Percentiles rank a stretch among this genome's conserved stretches.
phyloP scores from a whole-genome alignment of 1,140 invertebrate species.

The Heliothis subflexa region DNA sequence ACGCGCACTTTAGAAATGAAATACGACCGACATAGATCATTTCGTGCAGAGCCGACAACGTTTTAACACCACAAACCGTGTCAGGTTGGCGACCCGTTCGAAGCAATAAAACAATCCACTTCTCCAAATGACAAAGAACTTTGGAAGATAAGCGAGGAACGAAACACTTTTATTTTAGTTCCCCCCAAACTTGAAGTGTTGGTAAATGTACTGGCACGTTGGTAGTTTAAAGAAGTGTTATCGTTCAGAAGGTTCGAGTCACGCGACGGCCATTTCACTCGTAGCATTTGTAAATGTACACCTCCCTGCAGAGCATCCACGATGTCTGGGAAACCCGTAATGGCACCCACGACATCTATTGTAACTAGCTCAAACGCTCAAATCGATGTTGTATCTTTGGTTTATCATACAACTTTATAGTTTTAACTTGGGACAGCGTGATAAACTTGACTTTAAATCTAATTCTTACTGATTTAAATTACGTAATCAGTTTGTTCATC shows the following conservation, averaged over 20 bases:
- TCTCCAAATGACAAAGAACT: slow-evolving; percentile 39
- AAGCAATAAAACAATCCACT: slow-evolving; percentile 35
- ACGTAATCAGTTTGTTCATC: neutral
- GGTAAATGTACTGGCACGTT: slow-evolving; percentile 44
- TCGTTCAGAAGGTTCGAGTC: slow-evolving; percentile 37
- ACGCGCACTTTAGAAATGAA: slow-evolving; percentile 23
- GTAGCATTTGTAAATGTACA: slow-evolving; percentile 24
- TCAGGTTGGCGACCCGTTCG: slow-evolving; percentile 29
- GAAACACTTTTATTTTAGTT: slow-evolving; percentile 40
- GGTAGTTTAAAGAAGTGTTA: slow-evolving; percentile 40
- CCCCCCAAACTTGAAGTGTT: slow-evolving; percentile 35
- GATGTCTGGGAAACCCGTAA: slow-evolving; percentile 35
- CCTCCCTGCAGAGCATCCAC: slow-evolving; percentile 28
- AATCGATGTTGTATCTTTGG: slow-evolving; percentile 1
- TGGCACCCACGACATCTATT: slow-evolving; percentile 28
- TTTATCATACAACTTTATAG: neutral
- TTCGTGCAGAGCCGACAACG: slow-evolving; percentile 5
- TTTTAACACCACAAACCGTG: slow-evolving; percentile 31
- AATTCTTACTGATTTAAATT: too few species aligned
- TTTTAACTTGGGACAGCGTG: too few species aligned
- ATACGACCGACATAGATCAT: slow-evolving; percentile 29
- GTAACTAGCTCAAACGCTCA: slow-evolving; percentile 14
- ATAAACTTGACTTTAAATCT: neutral
- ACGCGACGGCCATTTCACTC: slow-evolving; percentile 39
- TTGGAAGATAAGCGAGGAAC: slow-evolving; percentile 26